Evolutionary conservation across 2,797 vertebrate species (phyloP).

Genomic region (Vespertilio murinus): DNA sequence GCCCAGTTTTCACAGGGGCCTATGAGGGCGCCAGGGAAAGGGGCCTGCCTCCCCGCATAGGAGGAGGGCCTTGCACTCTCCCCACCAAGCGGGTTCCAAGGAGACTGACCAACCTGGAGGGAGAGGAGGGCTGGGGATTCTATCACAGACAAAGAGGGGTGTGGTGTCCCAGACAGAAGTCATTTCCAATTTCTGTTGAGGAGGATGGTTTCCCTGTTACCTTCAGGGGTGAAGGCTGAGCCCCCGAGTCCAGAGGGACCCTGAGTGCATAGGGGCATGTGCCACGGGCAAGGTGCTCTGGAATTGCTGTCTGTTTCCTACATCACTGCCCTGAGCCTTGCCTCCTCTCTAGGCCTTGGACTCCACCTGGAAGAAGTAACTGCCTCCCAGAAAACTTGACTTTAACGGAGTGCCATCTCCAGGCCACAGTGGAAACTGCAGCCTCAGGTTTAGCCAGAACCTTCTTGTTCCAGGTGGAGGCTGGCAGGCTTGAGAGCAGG

Average conservation of each 20-base stretch:
- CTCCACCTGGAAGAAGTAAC: not conserved
- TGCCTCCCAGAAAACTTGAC: not conserved
- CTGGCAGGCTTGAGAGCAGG: not conserved
- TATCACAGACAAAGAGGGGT: not conserved
- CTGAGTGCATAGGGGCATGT: too few species aligned
- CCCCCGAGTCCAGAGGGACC: not conserved
- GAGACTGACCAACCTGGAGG: not conserved
- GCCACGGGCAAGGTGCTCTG: fast-evolving
- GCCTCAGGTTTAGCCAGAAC: not conserved
- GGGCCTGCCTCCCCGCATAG: not conserved
- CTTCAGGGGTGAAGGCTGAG: not conserved
- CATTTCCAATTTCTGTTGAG: not conserved
- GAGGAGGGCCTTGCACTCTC: not conserved
- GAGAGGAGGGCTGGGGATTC: not conserved
- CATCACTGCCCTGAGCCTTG: fast-evolving
- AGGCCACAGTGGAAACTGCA: not conserved
- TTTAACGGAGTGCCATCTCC: not conserved
- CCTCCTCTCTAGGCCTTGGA: not conserved
- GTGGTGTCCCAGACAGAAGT: not conserved
- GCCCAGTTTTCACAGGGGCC: not conserved
- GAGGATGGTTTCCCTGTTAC: not conserved
- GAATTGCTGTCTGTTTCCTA: not conserved
- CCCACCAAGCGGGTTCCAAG: too few species aligned
- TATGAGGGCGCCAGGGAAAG: not conserved
- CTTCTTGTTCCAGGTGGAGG: not conserved